A percentile compares a stretch with the other conserved stretches of the same genome.
Evolutionary conservation across 2,888 invertebrate genomes (phyloP).

Genomic region (Volucella zonaria): DNA sequence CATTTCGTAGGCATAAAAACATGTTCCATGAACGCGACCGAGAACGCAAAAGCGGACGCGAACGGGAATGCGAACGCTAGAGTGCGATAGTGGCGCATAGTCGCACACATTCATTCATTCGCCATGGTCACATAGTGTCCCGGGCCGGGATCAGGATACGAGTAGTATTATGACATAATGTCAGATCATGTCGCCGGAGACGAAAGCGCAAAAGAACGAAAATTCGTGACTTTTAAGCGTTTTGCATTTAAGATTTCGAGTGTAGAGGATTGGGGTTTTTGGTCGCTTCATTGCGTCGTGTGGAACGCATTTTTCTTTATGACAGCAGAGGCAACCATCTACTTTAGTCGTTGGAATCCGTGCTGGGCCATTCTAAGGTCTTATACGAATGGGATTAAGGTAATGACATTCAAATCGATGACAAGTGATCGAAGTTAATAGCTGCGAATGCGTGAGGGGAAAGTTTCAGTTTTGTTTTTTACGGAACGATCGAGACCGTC

Average conservation of each 20-base stretch:
- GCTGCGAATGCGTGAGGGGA: slow-evolving; percentile 66
- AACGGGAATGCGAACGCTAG: too few species aligned
- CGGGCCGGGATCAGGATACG: neutral
- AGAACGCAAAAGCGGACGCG: too few species aligned
- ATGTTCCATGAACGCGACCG: slow-evolving; percentile 53
- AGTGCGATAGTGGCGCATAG: too few species aligned
- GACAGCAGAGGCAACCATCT: slow-evolving; percentile 11
- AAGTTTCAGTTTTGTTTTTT: slow-evolving; percentile 38
- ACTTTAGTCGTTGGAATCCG: slow-evolving; percentile 31
- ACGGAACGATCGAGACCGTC: neutral
- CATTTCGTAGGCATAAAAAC: slow-evolving; percentile 72
- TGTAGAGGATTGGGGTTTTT: slow-evolving; percentile 7
- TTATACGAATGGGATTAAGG: slow-evolving; percentile 53
- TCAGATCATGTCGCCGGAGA: slow-evolving; percentile 69
- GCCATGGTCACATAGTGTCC: slow-evolving; percentile 12
- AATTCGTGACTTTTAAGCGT: slow-evolving; percentile 69
- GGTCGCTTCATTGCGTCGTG: slow-evolving; percentile 64
- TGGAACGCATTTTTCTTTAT: slow-evolving; percentile 73
- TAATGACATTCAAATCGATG: slow-evolving; percentile 69
- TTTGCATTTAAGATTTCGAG: slow-evolving; percentile 49
- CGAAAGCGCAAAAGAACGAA: slow-evolving; percentile 50
- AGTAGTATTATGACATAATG: slow-evolving; percentile 71
- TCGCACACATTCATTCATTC: too few species aligned
- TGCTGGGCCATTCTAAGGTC: slow-evolving; percentile 53
- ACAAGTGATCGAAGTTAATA: slow-evolving; percentile 58